Base-by-base conservation (phyloP, 2,113 vertebrate species). In the Hyaena hyaena region DNA sequence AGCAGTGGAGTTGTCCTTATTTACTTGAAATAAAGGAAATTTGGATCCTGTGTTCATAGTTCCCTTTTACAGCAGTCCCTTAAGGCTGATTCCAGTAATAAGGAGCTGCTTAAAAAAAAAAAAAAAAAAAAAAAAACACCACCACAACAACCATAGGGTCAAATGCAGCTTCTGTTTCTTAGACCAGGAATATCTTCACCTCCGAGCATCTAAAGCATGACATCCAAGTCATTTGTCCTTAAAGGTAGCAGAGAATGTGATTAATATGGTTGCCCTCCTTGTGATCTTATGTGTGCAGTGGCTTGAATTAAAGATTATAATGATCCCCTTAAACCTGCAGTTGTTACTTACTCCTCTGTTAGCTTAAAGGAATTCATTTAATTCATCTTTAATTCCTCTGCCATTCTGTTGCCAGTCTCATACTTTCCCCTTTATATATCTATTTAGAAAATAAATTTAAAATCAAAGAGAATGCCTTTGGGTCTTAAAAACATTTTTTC, bases 261-360 rank as follows among this genome's bases (percentile, higher is more conserved):
- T 85, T 77, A 35, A 2, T 65, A 9, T 65, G 19, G 43, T 69
- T 92, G 15, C 33, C 73, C 15, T 95, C 53, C 74, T 89, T 90
- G 65, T 95, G 23, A 82, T 61, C 69, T 86, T 92, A 21, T 14
- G 12, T 85, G 24, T 83, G 50, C 48, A 26, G 23, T 53, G 19
- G 35, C 73, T 95, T 95, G 80, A 95, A 48, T 58, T 33, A 69
- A 50, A 86, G 26, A 66, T 48, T 84, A 87, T 77, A 93, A 73
- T 80, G 96, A 76, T 92, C 53, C 17, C 48, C 50, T 63, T 93
- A 77, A 35, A 85, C 8, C 19, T 55, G 14, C 28, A 31, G 55
- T 61, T 79, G 10, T 83, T 81, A 23, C 23, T 19, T 53, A 74
- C 53, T 91, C 9, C 31, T 95, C 12, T 85, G 26, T 58, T 31